These are phyloP conservation scores for Anseranas semipalmata DNA, from an alignment of 2,113 vertebrate species.

Conservation along the genomic window DNA sequence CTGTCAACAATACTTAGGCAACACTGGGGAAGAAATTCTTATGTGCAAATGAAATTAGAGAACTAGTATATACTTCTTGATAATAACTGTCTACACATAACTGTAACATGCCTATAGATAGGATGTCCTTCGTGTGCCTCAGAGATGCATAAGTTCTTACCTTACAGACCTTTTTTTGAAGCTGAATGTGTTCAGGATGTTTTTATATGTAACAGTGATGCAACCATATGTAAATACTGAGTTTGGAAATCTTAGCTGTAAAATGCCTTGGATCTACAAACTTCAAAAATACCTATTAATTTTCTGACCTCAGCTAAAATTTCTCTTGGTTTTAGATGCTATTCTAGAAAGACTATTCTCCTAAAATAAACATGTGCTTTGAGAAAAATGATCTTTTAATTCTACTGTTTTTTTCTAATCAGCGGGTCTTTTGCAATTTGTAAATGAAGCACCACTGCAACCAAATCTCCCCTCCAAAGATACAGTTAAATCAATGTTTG, in stretches of 20 bases:
- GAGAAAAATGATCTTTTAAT: not conserved
- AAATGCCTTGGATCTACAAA: not conserved
- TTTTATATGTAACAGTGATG: not conserved
- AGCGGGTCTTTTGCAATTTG: not conserved
- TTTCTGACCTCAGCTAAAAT: not conserved
- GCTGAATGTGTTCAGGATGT: not conserved
- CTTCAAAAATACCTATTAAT: not conserved
- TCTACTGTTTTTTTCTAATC: not conserved
- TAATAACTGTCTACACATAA: not conserved
- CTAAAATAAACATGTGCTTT: not conserved
- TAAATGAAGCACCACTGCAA: not conserved
- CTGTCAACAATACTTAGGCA: not conserved
- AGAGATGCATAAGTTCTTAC: not conserved
- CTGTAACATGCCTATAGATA: not conserved
- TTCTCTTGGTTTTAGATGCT: not conserved
- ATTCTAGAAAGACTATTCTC: not conserved
- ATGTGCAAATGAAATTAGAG: not conserved
- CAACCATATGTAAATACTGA: not conserved
- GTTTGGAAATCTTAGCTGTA: not conserved
- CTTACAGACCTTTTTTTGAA: not conserved
- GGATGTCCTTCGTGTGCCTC: not conserved
- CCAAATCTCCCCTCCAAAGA: not conserved
- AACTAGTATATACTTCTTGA: not conserved
- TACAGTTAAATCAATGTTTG: not conserved
- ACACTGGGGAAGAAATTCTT: not conserved